Evolutionary conservation across 2,113 vertebrate species (phyloP).

Genomic region (Rallus limicola): DNA sequence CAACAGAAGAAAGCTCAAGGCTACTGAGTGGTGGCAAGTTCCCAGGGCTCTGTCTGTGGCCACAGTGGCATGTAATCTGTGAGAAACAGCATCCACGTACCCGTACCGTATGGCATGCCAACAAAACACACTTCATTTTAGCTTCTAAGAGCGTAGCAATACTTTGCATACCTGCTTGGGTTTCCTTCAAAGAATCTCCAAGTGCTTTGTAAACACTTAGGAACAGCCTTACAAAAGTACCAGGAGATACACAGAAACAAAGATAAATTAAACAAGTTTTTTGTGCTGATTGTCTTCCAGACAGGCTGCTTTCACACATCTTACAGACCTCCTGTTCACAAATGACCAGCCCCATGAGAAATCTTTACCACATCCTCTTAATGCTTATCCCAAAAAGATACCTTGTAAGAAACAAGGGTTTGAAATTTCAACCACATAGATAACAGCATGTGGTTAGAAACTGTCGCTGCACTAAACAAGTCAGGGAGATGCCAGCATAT

Average conservation of each 20-base stretch:
- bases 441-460: neutral
- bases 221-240: neutral
- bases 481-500: neutral
- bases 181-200: neutral
- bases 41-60: neutral
- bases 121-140: neutral
- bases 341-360: neutral
- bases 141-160: neutral
- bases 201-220: neutral
- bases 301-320: neutral
- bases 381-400: neutral
- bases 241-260: neutral
- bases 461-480: neutral
- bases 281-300: neutral
- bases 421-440: neutral
- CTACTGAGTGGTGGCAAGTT: neutral
- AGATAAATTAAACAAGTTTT: neutral
- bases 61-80: neutral
- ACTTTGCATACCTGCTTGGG: neutral
- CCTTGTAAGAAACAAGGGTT: neutral
- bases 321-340: neutral
- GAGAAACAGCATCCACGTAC: neutral
- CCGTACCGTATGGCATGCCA: rapidly evolving
- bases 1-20: slow-evolving; percentile 55
- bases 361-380: neutral